phyloP scores from a whole-genome alignment of 2,797 vertebrate genomes.

The Bradypodion pumilum region DNA sequence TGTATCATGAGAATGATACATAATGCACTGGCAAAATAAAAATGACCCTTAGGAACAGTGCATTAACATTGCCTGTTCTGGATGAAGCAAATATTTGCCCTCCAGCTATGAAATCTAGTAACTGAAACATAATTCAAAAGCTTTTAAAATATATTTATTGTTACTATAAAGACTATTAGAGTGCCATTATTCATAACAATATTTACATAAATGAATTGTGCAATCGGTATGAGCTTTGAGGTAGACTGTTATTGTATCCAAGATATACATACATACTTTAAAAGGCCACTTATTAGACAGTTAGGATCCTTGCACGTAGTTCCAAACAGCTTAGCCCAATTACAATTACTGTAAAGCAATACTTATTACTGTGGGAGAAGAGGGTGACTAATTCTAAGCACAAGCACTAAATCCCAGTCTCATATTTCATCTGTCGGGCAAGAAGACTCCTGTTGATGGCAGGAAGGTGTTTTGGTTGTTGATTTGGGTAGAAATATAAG shows the following conservation, averaged over 20 bases:
- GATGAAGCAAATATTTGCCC: constrained; percentile 47
- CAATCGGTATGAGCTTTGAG: constrained; percentile 60
- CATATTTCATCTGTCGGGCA: constrained; percentile 7
- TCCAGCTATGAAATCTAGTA: constrained; percentile 48
- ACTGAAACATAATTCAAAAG: constrained; percentile 42
- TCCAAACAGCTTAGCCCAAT: constrained; percentile 54
- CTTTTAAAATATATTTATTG: constrained; percentile 69
- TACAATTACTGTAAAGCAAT: constrained; percentile 61
- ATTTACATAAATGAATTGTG: constrained; percentile 68
- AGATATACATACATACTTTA: constrained; percentile 48
- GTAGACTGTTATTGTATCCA: constrained; percentile 47
- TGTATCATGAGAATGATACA: background rate
- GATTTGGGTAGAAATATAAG: background rate
- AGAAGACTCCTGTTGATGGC: background rate
- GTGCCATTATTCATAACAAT: constrained; percentile 68
- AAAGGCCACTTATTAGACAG: constrained; percentile 53
- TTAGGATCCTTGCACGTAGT: constrained; percentile 61
- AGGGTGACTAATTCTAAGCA: background rate
- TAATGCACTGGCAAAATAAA: background rate
- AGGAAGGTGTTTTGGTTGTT: background rate
- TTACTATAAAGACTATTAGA: constrained; percentile 62
- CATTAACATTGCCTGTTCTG: constrained; percentile 21
- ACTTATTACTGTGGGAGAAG: constrained; percentile 35
- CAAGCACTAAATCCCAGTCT: constrained; percentile 1
- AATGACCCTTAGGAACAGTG: fast-evolving